Evolutionary conservation across 2,113 vertebrate species (phyloP), one percentile per base, ranked within the genome.

Genomic region (Saccopteryx leptura): DNA sequence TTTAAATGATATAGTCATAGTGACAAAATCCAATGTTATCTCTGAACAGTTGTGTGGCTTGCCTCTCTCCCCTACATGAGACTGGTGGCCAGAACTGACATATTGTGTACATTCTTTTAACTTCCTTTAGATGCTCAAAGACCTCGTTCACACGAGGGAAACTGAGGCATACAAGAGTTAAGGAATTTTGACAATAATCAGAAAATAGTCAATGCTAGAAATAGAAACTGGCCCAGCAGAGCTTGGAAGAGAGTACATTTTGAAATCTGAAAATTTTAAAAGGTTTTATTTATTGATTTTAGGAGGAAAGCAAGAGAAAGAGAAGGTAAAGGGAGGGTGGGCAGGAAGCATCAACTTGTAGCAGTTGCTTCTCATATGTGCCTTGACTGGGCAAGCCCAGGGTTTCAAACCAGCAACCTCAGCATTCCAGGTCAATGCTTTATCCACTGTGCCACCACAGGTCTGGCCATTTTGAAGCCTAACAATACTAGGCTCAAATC

Each of bases 141-240:
- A 85, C 66, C 48, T 68, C 52, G 85, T 71, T 93, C 71, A 90
- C 76, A 87, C 65, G 88, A 61, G 65, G 91, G 18, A 86, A 93
- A 66, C 6, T 0, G 28, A 63, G 61, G 24, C 4, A 58, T 71
- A 14, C 7, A 63, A 82, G 39, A 93, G 61, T 23, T 78, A 66
- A 82, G 33, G 75, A 58, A 65, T 56, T 93, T 31, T 56, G 68
- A 93, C 17, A 93, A 72, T 61, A 21, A 76, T 28, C 9, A 58
- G 69, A 81, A 74, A 95, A 31, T 4, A 18, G 39, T 54, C 1
- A 0, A 80, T 71, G 60, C 58, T 88, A 21, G 17, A 80, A 83
- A 17, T 9, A 76, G 71, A 90, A 52, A 48, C 50, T 50, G 28
- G 24, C 26, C 74, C 6, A 65, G 18, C 19, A 94, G 31, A 61